These are phyloP conservation scores for Cettia cetti DNA, from an alignment of 2,113 vertebrate species.

Conservation along the genomic window DNA sequence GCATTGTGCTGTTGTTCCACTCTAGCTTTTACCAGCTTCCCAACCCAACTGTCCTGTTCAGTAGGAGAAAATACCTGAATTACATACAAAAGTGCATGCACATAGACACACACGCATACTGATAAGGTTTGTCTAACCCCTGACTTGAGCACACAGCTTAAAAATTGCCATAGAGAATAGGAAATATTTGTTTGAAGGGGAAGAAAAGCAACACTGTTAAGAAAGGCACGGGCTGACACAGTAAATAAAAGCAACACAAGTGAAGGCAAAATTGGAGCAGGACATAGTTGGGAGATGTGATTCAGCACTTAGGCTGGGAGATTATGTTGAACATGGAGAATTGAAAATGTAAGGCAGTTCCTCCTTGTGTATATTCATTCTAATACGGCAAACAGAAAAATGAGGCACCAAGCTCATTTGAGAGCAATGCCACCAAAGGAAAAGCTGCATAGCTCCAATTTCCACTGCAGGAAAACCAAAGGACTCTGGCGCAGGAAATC, in stretches of 20 bases:
- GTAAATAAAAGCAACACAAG: conserved; percentile 46
- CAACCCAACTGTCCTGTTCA: not conserved
- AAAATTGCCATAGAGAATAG: conserved; percentile 44
- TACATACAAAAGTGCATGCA: not conserved
- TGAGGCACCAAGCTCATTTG: not conserved
- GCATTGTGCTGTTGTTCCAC: conserved; percentile 36
- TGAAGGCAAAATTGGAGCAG: conserved; percentile 16
- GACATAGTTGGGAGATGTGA: conserved; percentile 12
- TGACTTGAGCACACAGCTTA: conserved; percentile 39
- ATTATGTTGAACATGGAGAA: conserved; percentile 1
- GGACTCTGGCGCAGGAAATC: not conserved
- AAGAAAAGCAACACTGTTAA: conserved; percentile 36
- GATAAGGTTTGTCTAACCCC: conserved; percentile 54
- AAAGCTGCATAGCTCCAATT: not conserved
- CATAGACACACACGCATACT: not conserved
- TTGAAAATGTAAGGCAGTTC: not conserved
- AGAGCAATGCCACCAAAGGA: not conserved
- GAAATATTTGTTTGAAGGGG: conserved; percentile 20
- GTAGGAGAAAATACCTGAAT: conserved; percentile 59
- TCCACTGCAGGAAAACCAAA: not conserved
- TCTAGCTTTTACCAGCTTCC: conserved; percentile 9
- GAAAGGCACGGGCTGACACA: not conserved
- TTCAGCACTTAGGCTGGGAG: conserved; percentile 17
- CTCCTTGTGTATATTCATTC: not conserved
- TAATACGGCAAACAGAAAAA: not conserved